Conservation (phyloP, 2,113 vertebrate genomes). For the Percopsis transmontana region DNA sequence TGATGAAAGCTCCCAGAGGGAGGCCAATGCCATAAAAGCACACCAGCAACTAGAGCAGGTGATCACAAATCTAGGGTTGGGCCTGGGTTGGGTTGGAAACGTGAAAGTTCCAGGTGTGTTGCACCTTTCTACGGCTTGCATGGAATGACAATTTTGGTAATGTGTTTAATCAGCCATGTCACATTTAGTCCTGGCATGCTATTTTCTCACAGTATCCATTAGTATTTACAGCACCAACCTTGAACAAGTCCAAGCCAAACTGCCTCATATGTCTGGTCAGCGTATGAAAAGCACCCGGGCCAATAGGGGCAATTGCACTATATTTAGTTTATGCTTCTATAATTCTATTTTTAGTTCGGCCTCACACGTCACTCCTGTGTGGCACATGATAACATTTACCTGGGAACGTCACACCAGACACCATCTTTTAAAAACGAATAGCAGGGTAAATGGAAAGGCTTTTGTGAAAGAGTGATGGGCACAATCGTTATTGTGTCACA, state of each 20-base stretch:
- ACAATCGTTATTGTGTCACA: no score
- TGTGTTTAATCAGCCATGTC: background rate
- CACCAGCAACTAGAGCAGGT: constrained; percentile 92
- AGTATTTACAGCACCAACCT: background rate
- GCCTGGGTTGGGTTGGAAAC: constrained; percentile 23
- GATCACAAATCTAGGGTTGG: constrained; percentile 18
- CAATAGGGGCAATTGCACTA: no score
- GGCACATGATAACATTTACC: no score
- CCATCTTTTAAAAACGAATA: no score
- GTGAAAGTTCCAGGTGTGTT: background rate
- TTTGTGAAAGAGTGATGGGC: no score
- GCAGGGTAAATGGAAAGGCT: no score
- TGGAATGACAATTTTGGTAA: background rate
- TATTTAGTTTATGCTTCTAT: no score
- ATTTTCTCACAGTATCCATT: background rate
- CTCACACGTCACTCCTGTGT: no score
- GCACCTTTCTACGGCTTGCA: background rate
- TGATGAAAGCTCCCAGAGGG: constrained; percentile 88
- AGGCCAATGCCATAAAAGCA: constrained; percentile 86
- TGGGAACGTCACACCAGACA: no score
- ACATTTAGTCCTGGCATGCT: background rate
- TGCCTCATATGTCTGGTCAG: no score
- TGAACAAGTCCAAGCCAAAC: background rate
- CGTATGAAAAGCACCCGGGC: no score
- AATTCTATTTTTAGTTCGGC: no score